Base-by-base conservation (phyloP, 1,140 invertebrate genomes). In the Reticulitermes speratus region DNA sequence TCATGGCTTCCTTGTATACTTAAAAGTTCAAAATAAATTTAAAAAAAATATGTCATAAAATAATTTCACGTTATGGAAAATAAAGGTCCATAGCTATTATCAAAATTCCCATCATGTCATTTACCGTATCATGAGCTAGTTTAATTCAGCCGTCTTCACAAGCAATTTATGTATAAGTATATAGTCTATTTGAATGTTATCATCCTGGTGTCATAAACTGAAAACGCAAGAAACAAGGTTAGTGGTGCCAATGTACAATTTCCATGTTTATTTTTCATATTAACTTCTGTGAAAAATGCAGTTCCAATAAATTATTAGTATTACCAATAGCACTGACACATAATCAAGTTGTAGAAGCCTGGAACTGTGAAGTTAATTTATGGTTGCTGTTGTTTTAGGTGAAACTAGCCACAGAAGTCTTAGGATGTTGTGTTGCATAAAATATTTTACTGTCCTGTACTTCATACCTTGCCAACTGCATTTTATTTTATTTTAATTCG, bases 341-440 rank as follows among this genome's bases (percentile, higher is more conserved):
- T 75, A 75, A 75, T n/a, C 25, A 75, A 30, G 25, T 14, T 75
- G 65, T 75, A 30, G 65, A 23, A 59, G 14, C 14, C 21, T 14
- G 65, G n/a, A 75, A 75, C 65, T 75, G 65, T 75, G n/a, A 75
- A 6, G 9, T 30, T 65, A 30, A 14, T 75, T 75, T 75, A 25
- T 75, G 65, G 65, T 30, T 75, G 65, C 65, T 75, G 65, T 75
- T 75, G n/a, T 75, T 75, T 30, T 75, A 75, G n/a, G n/a, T 30
- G 0, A n/a, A 75, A 75, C 16, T 9, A 75, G 65, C 30, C 9
- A 75, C 65, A 75, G 16, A 75, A 75, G n/a, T 75, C 16, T 75
- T 25, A 75, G 59, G 59, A 65, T 65, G 59, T 65, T 65, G 59
- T 65, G 59, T 59, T 59, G 55, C 55, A 59, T 75, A 75, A n/a